phyloP scores from a whole-genome alignment of 2,797 vertebrate species.

The Gadopsis marmoratus region DNA sequence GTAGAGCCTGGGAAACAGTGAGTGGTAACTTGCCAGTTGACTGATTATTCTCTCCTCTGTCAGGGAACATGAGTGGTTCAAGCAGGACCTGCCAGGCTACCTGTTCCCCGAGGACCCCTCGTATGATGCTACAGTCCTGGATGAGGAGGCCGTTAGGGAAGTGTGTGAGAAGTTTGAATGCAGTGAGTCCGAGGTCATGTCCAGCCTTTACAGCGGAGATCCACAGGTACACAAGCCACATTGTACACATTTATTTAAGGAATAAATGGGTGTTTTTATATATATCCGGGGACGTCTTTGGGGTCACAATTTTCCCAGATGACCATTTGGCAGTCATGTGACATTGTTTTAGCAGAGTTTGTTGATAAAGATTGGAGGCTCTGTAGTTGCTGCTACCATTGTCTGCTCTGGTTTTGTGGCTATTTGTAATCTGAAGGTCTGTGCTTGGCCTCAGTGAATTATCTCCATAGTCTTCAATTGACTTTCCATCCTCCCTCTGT shows the following conservation, averaged over 20 bases:
- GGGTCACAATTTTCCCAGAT: background rate
- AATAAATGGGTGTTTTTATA: background rate
- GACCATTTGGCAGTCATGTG: background rate
- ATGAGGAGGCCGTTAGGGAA: slow-evolving; percentile 96
- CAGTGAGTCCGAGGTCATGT: slow-evolving; percentile 93
- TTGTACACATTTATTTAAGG: too few relatives aligned
- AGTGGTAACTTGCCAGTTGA: background rate
- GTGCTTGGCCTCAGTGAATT: background rate
- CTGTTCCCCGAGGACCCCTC: slow-evolving; percentile 98
- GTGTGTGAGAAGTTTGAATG: slow-evolving; percentile 99
- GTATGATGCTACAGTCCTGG: slow-evolving; percentile 93
- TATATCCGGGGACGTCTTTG: background rate
- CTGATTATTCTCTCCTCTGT: background rate
- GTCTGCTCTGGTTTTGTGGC: background rate
- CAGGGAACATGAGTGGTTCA: slow-evolving; percentile 98
- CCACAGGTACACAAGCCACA: slow-evolving; percentile 83
- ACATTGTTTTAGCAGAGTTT: background rate
- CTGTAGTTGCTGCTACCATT: background rate
- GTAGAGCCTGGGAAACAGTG: too few relatives aligned
- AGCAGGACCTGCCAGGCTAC: slow-evolving; percentile 95
- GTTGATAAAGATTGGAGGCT: background rate
- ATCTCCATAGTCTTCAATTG: background rate
- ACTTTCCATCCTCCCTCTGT: slow-evolving; percentile 68
- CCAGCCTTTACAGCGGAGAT: slow-evolving; percentile 96
- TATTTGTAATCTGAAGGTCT: background rate